Evolutionary conservation across 2,888 invertebrate genomes (phyloP), one percentile per base, ranked within the genome.

Genomic region (Lochmaea crataegi): DNA sequence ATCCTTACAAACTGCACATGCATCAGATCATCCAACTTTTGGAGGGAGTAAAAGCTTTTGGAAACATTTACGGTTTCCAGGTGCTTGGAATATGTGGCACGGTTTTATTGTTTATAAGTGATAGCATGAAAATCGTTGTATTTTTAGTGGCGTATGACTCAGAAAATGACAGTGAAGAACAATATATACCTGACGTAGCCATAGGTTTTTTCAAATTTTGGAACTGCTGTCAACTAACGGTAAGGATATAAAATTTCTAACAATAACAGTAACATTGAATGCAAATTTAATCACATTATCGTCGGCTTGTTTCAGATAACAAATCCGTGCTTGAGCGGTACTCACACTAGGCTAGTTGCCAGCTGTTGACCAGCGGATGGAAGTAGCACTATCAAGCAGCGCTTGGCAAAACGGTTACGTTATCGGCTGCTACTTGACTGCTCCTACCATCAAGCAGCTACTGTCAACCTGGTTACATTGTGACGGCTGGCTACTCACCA

Each of bases 11-110:
- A 18, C 42, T 41, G 2, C 22, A 65, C 16, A 16, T 68, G 38
- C 18, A 57, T 9, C 51, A 67, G 51, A 51, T 74, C 22, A 48
- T 68, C 5, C 12, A 1, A 12, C 51, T 74, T 45, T 68, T 63
- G 32, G 66, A 51, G 53, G 68, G 70, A 42, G 64, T 75, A 0
- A 57, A 71, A 18, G 67, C 67, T 4, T 78, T 78, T 53, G 73
- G 75, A 38, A 67, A 63, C 9, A 74, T 78, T 32, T 78, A 74
- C 45, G 77, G 77, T 22, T 16, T 68, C 38, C 73, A 78, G 51
- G 74, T 78, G 26, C 57, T 78, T 11, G 72, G 70, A 22, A 75
- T 69, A 22, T 32, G 58, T 48, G 72, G 72, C 3, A 14, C 65
- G 64, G 70, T 70, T 53, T 56, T 75, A 14, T 45, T 75, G 22